Evolutionary conservation across 2,113 vertebrate genomes (phyloP), one percentile per base, ranked within the genome.

Genomic region (Indri indri): DNA sequence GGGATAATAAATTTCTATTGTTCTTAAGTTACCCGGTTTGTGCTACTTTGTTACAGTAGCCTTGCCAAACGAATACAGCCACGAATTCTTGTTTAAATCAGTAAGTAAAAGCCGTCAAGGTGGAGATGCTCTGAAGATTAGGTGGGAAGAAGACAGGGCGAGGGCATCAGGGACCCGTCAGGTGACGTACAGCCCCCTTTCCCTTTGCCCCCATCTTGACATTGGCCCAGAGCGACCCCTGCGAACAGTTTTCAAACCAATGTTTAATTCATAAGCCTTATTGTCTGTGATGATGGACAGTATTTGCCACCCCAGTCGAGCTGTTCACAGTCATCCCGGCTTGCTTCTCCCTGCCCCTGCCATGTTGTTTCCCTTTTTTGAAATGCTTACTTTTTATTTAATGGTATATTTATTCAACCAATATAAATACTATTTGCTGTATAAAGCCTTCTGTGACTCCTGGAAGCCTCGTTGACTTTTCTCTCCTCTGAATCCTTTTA

Each of bases 101-200:
- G 0, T 18, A 34, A 2, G 8, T 84, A 65, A 68, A 89, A 57
- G 2, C 37, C 59, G 23, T 18, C 32, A 20, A 3, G 22, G 27
- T 37, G 37, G 17, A 52, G 47, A 17, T 37, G 34, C 8, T 73
- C 1, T 84, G 45, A 82, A 32, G 66, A 27, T 80, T n/a, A 13
- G 37, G 16, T 30, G 34, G 45, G 32, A 8, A 45, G 3, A 54
- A 2, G 71, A 13, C 11, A 13, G 59, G 16, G 20, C 14, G 8
- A 77, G 52, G 25, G 20, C 0, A 10, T 30, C 9, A 1, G 23
- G 30, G 9, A 7, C 9, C 22, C 3, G 3, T 84, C n/a, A 6
- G 0, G 0, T 14, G 11, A 4, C 5, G 5, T 4, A 3, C 1
- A 14, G 22, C 3, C 18, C 34, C 2, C 5, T 9, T 88, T 61